Evolutionary conservation across 2,888 invertebrate species (phyloP).

Genomic region (Callyntrura guangdongensis): DNA sequence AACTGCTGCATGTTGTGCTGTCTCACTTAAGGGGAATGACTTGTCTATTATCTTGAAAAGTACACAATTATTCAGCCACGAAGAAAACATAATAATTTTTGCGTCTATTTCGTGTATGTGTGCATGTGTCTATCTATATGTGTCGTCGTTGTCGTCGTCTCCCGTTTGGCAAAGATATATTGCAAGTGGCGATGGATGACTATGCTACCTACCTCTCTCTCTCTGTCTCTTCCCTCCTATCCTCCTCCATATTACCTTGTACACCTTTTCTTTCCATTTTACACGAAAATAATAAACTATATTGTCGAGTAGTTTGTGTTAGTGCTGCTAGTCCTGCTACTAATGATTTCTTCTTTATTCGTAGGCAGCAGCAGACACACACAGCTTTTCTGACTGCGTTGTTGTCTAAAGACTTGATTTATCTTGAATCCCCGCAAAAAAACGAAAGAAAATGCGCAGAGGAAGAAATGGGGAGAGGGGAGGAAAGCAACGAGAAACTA

Average conservation of each 20-base stretch:
- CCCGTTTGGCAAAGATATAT: conserved; percentile 44
- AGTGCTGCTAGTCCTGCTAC: neutral
- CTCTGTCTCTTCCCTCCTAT: neutral
- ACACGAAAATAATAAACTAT: conserved; percentile 39
- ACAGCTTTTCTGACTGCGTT: neutral
- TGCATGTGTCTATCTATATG: no score
- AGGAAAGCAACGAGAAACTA: conserved; percentile 31
- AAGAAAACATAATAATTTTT: conserved; percentile 35
- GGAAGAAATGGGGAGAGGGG: neutral
- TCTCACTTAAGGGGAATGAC: conserved; percentile 79
- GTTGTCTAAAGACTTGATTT: conserved; percentile 26
- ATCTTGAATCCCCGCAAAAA: neutral
- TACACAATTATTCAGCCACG: conserved; percentile 48
- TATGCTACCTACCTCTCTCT: no score
- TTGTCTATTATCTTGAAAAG: conserved; percentile 73
- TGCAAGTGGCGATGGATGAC: neutral
- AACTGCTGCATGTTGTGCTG: conserved; percentile 52
- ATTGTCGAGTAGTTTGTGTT: neutral
- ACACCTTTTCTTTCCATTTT: conserved; percentile 1
- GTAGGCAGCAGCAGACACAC: neutral
- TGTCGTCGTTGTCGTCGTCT: conserved; percentile 39
- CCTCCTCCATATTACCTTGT: neutral
- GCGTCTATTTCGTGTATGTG: conserved; percentile 27
- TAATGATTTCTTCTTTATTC: neutral
- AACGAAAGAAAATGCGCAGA: neutral